These are phyloP conservation scores for Chaetodon auriga DNA, from an alignment of 2,113 vertebrate genomes.

Conservation along the genomic window DNA sequence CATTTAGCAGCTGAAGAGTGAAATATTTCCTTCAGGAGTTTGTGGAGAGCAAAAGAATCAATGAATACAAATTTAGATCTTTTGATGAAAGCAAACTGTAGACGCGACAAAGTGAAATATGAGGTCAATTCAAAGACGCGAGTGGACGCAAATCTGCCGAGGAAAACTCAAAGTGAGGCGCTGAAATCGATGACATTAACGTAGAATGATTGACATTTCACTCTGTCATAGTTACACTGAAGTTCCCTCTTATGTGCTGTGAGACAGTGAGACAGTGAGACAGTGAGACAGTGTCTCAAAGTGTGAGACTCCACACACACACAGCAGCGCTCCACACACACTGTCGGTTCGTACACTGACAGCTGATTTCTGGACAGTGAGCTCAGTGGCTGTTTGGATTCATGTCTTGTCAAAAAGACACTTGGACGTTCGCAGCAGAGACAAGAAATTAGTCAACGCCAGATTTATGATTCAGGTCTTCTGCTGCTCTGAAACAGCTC, in stretches of 20 bases:
- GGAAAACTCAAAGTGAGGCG: background rate
- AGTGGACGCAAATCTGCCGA: background rate
- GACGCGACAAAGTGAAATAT: no score
- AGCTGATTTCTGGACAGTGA: background rate
- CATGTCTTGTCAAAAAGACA: background rate
- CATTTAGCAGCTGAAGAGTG: background rate
- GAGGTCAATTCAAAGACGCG: background rate
- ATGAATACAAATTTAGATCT: background rate
- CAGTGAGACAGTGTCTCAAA: background rate
- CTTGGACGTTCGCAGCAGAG: background rate
- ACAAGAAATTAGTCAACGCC: background rate
- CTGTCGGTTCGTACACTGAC: background rate
- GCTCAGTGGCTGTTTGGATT: background rate
- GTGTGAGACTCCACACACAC: background rate
- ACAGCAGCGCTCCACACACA: background rate
- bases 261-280: background rate
- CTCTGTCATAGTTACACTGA: background rate
- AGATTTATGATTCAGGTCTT: background rate
- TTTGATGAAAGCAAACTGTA: no score
- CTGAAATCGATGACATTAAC: background rate
- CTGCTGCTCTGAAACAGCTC: background rate
- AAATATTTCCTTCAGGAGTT: background rate
- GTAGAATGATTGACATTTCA: background rate
- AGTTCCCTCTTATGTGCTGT: background rate
- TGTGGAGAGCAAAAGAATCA: background rate